phyloP scores from a whole-genome alignment of 2,888 invertebrate species.

The Diploptera punctata region DNA sequence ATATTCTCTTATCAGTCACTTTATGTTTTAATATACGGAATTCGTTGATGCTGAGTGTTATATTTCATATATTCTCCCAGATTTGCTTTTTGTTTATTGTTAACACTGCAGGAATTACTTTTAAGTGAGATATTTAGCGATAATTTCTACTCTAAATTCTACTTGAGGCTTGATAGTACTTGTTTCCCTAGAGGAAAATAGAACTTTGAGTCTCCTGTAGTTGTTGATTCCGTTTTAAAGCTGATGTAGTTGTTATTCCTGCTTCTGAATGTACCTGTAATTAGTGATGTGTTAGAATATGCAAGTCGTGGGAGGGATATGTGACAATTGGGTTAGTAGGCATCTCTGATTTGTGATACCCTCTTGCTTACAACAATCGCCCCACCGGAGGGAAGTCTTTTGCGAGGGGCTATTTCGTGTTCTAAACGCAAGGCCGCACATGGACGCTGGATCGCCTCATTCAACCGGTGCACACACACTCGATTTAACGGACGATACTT shows the following conservation, averaged over 20 bases:
- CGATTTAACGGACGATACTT: too few relatives aligned
- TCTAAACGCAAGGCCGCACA: constrained; percentile 95
- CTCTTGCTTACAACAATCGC: constrained; percentile 87
- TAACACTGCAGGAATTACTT: too few relatives aligned
- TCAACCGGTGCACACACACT: constrained; percentile 25
- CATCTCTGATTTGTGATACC: constrained; percentile 45
- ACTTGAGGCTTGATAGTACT: too few relatives aligned
- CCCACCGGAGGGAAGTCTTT: constrained; percentile 96
- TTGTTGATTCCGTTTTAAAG: too few relatives aligned
- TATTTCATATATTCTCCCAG: neutral
- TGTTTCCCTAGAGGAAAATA: too few relatives aligned
- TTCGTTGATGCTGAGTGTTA: constrained; percentile 13
- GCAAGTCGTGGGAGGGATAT: neutral
- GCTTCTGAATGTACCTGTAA: too few relatives aligned
- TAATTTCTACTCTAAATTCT: neutral
- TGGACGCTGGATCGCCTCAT: constrained; percentile 64
- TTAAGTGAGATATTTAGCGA: too few relatives aligned
- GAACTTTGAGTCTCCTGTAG: too few relatives aligned
- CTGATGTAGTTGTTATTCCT: too few relatives aligned
- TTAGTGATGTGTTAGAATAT: neutral
- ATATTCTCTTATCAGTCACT: neutral
- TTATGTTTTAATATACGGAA: neutral
- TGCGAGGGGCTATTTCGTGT: constrained; percentile 97
- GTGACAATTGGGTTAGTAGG: too few relatives aligned
- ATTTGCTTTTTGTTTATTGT: neutral